Evolutionary conservation across 2,888 invertebrate species (phyloP), one percentile per base, ranked within the genome.

Genomic region (Tuberolachnus salignus): DNA sequence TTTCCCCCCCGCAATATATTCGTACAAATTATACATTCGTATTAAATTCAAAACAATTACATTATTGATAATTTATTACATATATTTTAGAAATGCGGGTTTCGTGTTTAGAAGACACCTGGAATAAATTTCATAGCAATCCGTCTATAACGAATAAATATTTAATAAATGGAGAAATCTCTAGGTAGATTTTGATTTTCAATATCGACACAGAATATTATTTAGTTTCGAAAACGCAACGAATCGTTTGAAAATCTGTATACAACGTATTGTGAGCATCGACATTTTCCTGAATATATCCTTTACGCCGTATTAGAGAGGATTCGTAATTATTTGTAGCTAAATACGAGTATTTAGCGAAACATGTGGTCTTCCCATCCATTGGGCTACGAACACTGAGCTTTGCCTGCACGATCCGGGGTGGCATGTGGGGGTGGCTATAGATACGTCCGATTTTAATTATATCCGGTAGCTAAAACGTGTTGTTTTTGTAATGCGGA

Each of bases 251-350:
- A 13, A 23, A 55, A 55, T 55, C 11, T 53, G 9, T 10, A 8
- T n/a, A 16, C 4, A 53, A 53, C 10, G 21, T 57, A 21, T 59
- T 0, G 8, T 26, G 21, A 3, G 8, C 8, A 23, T 59, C 26
- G 9, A 23, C 16, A 59, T 26, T n/a, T 59, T 59, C 8, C 16
- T 16, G 8, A 59, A 16, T 0, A 59, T 2, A 59, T 16, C 26
- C 16, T 26, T 16, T 9, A 21, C 16, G 21, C 23, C 64, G 46
- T 64, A 46, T 46, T 46, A 46, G 10, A 26, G 0, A 23, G 26
- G 13, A n/a, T 71, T 46, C 51, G 26, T 72, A 26, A 49, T 59
- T 19, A 59, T 72, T 23, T 59, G n/a, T n/a, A n/a, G n/a, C n/a
- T 26, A 26, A 61, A 19, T 19, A 19, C 8, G n/a, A n/a, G 46